Evolutionary conservation across 2,113 vertebrate genomes (phyloP), one percentile per base, ranked within the genome.

Genomic region (Geococcyx californianus): DNA sequence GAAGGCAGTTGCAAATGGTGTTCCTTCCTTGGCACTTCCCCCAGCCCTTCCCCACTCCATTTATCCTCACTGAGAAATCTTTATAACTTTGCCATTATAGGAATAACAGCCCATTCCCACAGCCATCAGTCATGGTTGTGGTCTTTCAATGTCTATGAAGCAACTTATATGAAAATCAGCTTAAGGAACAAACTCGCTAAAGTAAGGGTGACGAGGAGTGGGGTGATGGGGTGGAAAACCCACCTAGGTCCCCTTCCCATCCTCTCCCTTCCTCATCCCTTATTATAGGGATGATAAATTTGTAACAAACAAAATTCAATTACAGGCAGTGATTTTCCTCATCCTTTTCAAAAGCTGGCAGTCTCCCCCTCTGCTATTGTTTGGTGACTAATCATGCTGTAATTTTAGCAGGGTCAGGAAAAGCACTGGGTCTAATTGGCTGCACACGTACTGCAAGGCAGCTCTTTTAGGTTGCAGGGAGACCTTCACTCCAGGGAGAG

Each of bases 401-500:
- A 95, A 96, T 94, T 90, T 94, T 74, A 95, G 90, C 76, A 81
- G 60, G 75, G 72, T 86, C 85, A 90, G 90, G 85, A 86, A 84
- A 90, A 93, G 92, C 90, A 19, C 60, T 58, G 83, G 59, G 47
- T 92, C 81, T 93, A 96, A 96, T 80, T 93, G 92, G 47, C 93
- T 51, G 68, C 93, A 93, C 93, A 94, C 78, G 18, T 66, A 64
- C 38, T 0, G 1, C 0, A 0, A 92, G 60, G 54, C 64, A 79
- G 51, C 1, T 21, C 38, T 63, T 25, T 79, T 38, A 34, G n/a
- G 2, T 54, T 45, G 63, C 54, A 66, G 62, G 62, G 74, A 91
- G 84, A 76, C 60, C 31, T 72, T 69, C 5, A 20, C 33, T 76
- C 47, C 79, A 31, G 59, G 67, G 82, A 92, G 52, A 63, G 34